phyloP scores from a whole-genome alignment of 2,797 vertebrate genomes.

The Melanotaenia nigrans region DNA sequence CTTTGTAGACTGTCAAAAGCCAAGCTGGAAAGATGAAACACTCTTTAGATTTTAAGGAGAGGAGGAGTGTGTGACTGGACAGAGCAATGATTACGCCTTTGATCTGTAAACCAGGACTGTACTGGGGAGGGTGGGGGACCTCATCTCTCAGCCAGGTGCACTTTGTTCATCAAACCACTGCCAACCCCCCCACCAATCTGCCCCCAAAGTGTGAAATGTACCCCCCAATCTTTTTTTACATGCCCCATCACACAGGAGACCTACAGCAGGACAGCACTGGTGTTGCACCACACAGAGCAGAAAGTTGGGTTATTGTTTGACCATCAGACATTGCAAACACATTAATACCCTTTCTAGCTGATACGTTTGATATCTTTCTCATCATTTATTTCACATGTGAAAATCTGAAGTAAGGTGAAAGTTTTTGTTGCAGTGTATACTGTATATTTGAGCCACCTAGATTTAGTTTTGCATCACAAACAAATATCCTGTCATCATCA shows the following conservation, averaged over 20 bases:
- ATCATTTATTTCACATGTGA: not conserved
- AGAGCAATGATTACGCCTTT: constrained; percentile 72
- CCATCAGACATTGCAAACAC: not conserved
- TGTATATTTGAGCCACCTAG: not conserved
- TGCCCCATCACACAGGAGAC: constrained; percentile 61
- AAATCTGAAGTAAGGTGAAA: not conserved
- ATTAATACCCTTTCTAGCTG: not conserved
- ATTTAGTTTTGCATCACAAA: not conserved
- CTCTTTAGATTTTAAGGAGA: constrained; percentile 31
- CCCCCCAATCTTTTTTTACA: constrained; percentile 61
- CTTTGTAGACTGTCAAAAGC: constrained; percentile 27
- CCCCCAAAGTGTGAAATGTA: constrained; percentile 77
- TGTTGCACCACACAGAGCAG: constrained; percentile 28
- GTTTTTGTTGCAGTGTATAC: not conserved
- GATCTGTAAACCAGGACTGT: constrained; percentile 74
- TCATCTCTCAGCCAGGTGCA: constrained; percentile 72
- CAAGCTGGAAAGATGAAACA: constrained; percentile 17
- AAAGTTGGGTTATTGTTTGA: not conserved
- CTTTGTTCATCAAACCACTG: constrained; percentile 59
- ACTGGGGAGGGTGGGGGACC: constrained; percentile 45
- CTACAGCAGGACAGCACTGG: constrained; percentile 63
- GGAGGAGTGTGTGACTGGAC: constrained; percentile 40
- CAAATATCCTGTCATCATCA: not conserved
- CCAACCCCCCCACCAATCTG: constrained; percentile 68
- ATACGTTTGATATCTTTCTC: not conserved